A percentile compares a stretch with the other conserved stretches of the same genome.
Conservation (phyloP, 2,797 vertebrate genomes). For the Myotis vivesi region DNA sequence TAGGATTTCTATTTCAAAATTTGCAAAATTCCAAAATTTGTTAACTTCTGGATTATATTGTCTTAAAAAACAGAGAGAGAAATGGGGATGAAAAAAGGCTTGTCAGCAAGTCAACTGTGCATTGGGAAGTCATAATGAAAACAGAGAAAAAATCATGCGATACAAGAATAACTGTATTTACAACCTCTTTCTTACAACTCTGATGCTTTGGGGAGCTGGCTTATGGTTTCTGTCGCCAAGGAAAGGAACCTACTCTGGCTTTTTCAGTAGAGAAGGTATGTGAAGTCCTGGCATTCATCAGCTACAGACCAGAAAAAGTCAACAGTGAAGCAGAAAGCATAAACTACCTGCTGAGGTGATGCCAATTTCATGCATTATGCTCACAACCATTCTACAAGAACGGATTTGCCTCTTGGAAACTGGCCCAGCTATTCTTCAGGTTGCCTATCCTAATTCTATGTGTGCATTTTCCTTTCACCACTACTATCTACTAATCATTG, state of each 20-base stretch:
- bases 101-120: conserved; percentile 57
- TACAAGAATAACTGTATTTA: conserved; percentile 53
- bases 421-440: neutral
- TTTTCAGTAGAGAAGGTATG: neutral
- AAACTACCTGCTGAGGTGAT: neutral
- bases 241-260: conserved; percentile 37
- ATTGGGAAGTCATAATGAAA: conserved; percentile 69
- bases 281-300: conserved; percentile 42
- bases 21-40: conserved; percentile 63
- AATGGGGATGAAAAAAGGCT: neutral
- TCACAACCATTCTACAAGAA: neutral
- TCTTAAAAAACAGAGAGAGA: neutral
- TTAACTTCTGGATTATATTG: conserved; percentile 53
- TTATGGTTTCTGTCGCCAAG: neutral
- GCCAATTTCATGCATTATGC: neutral
- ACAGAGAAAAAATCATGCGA: conserved; percentile 54
- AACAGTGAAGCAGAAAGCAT: neutral
- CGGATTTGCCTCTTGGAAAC: neutral
- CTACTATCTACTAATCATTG: neutral
- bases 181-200: conserved; percentile 58
- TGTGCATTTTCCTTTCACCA: neutral
- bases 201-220: neutral
- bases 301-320: neutral
- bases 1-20: conserved; percentile 35
- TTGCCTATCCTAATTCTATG: neutral